Base-by-base conservation (phyloP, 2,888 invertebrate species). In the Blastobasis adustella region DNA sequence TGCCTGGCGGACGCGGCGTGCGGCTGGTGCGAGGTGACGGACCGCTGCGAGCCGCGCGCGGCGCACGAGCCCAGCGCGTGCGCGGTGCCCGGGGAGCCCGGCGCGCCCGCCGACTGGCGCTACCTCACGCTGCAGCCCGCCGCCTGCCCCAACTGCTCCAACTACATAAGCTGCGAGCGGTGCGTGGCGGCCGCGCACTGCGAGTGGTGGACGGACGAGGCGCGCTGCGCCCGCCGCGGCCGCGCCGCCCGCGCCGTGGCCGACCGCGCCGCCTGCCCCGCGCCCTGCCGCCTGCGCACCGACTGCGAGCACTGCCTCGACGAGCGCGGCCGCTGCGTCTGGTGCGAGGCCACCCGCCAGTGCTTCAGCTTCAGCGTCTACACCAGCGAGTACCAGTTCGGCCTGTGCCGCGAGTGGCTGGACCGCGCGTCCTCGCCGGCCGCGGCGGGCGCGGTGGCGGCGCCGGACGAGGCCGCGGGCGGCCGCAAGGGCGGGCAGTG, bases 321-420 rank as follows among this genome's bases (percentile, higher is more conserved):
- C 65, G 94, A 95, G 67, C 92, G 92, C 47, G 96, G 96, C 37
- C 92, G 96, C 54, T 98, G 98, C 79, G 97, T 97, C 0, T 98
- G 98, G 98, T 98, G 98, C 76, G 96, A 97, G 73, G 95, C 96
- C 37, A 95, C 95, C 0, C 91, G 93, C 56, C 95, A 96, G 69
- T 98, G 98, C 78, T 97, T 98, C 74, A 95, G 96, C 59, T 98
- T 98, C 79, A 95, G 96, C n/a, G 96, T 97, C 1, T 98, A 98
- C 79, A 97, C 97, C 6, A 96, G 96, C 61, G 95, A 96, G 70
- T 97, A 96, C 80, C 96, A 97, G 72, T 97, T 96, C 79, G 98
- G 98, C 0, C 90, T 96, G 69, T 98, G 98, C 69, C 91, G 96
- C 43, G 96, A 96, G 74, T 98, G 98, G 98, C 91, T 97, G 54